Evolutionary conservation across 2,888 invertebrate species (phyloP), one percentile per base, ranked within the genome.

Genomic region (Rhamphomyia laevipes): DNA sequence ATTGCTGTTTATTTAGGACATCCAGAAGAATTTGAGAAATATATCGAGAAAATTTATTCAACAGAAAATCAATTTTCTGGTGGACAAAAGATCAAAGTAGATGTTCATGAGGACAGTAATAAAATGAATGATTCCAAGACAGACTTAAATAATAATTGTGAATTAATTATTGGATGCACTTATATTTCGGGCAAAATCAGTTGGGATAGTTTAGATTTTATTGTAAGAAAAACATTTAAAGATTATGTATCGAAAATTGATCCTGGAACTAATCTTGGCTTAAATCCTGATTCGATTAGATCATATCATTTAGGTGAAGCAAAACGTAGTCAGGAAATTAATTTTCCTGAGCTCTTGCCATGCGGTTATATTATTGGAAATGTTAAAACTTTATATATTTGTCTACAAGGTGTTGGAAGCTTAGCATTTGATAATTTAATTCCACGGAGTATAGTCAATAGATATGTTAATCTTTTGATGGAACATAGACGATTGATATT

Each of bases 391-490:
- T 78, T 89, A 57, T 88, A 91, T 62, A 86, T 97, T 56, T 96
- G 97, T 65, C 78, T 94, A 27, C 84, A 86, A 66, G 86, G 86
- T 41, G 86, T 86, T 21, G 86, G 86, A 12, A 86, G 85, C 61
- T 74, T 99, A 59, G 90, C 93, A 10, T 94, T 96, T 66, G 94
- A 96, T 71, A 94, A 93, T 50, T 77, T 96, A 55, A 93, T 95
- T 69, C 95, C 96, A 56, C 90, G 94, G 74, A 89, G 92, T 62
- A 92, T 95, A 61, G 86, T 97, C 48, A 93, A 95, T 73, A 83
- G 96, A 68, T 88, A 90, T 63, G 81, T 91, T 43, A 83, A 84
- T n/a, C 74, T 95, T 48, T 73, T 99, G 54, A 82, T 88, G 46
- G 95, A 96, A 64, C 94, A 96, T 68, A 78, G 94, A 23, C 76